Conservation (phyloP, 2,888 invertebrate genomes). For the Heteromurus nitidus region DNA sequence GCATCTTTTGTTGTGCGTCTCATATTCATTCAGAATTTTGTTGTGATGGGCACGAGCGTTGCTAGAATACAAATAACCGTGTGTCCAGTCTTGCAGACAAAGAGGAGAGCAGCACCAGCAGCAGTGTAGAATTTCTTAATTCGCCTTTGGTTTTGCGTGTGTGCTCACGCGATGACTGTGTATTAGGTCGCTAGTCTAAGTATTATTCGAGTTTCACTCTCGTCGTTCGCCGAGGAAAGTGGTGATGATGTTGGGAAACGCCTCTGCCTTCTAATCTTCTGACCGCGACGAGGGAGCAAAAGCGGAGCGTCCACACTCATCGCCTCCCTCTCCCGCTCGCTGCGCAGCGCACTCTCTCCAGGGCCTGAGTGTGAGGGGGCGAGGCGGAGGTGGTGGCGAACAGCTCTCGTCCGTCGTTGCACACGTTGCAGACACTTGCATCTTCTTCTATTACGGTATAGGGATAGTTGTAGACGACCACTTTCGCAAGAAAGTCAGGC, state of each 20-base stretch:
- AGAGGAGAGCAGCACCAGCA: background rate
- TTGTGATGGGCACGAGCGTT: background rate
- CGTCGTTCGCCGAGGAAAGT: background rate
- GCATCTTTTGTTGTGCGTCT: background rate
- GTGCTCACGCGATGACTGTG: background rate
- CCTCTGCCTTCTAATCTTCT: background rate
- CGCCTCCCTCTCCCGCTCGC: background rate
- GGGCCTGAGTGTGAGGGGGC: too few species aligned
- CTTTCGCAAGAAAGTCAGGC: background rate
- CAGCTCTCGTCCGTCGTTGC: too few species aligned
- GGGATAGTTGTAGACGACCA: too few species aligned
- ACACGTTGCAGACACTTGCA: too few species aligned
- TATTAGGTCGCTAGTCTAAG: background rate
- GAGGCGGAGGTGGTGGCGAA: too few species aligned
- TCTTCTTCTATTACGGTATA: too few species aligned
- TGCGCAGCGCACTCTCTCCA: background rate
- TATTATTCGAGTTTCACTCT: background rate
- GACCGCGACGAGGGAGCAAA: background rate
- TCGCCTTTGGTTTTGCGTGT: background rate
- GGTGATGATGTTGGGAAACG: background rate
- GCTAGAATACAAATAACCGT: background rate
- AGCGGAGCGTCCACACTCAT: background rate
- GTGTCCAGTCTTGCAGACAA: background rate
- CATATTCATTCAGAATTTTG: too few species aligned
- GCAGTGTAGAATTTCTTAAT: too few species aligned